These are phyloP conservation scores for Clarias platycephalus DNA, from an alignment of 2,797 vertebrate genomes.

Conservation along the genomic window DNA sequence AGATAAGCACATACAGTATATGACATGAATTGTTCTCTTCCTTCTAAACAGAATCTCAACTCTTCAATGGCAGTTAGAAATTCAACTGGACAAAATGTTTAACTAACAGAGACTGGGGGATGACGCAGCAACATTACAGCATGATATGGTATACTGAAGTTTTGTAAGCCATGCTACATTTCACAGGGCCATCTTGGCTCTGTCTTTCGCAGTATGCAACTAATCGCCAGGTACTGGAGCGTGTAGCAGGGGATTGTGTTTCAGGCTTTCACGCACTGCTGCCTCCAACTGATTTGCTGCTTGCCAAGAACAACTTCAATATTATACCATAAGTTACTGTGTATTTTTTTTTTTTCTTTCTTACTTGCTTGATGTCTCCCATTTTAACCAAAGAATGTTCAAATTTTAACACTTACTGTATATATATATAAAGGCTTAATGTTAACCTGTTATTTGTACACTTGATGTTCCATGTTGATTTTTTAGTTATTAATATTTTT, in stretches of 20 bases:
- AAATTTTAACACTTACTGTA: neutral
- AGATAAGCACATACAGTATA: neutral
- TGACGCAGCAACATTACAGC: neutral
- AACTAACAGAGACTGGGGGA: conserved; percentile 11
- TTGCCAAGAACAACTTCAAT: conserved; percentile 38
- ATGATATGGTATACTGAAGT: conserved; percentile 21
- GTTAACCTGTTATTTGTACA: conserved; percentile 1
- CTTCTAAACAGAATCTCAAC: conserved; percentile 15
- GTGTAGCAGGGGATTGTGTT: conserved; percentile 29
- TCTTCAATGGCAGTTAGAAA: conserved; percentile 7
- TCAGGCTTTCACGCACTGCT: conserved; percentile 31
- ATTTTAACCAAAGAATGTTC: conserved; percentile 52
- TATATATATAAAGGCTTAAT: neutral
- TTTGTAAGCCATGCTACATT: conserved; percentile 26
- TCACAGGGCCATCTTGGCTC: conserved; percentile 71
- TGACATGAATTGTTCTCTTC: conserved; percentile 2
- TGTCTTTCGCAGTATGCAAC: conserved; percentile 69
- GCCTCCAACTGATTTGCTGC: conserved; percentile 34
- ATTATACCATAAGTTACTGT: conserved; percentile 10
- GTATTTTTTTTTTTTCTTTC: neutral
- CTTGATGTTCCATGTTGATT: neutral
- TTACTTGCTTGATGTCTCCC: neutral
- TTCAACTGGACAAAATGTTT: conserved; percentile 37
- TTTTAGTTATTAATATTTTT: neutral
- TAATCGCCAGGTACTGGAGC: conserved; percentile 58